These are phyloP conservation scores for Miniopterus natalensis DNA, from an alignment of 2,113 vertebrate species.

Conservation along the genomic window DNA sequence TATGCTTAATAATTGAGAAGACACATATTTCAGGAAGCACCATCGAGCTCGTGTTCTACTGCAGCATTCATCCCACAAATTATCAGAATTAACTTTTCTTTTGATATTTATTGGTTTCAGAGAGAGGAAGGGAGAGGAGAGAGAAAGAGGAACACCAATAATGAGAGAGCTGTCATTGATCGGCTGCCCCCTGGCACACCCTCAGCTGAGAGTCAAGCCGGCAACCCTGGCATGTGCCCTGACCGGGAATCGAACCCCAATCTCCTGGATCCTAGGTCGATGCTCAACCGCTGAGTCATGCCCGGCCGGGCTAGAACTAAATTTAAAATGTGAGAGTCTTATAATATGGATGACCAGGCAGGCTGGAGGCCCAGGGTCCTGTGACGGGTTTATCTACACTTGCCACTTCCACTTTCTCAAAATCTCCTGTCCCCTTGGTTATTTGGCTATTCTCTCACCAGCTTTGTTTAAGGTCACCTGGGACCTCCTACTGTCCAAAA, in stretches of 20 bases:
- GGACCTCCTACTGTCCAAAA: neutral
- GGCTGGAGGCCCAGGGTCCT: neutral
- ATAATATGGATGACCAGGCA: neutral
- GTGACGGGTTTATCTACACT: neutral
- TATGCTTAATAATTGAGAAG: neutral
- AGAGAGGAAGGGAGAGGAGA: no score
- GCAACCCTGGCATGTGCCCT: no score
- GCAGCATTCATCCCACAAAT: neutral
- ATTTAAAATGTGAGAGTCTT: slow-evolving; percentile 56
- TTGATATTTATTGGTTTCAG: no score
- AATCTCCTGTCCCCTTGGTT: neutral
- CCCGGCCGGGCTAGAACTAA: neutral
- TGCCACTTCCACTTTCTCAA: neutral
- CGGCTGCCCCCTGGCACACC: no score
- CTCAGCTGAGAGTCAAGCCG: no score
- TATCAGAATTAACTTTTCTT: neutral
- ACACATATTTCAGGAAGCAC: neutral
- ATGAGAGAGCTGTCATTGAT: no score
- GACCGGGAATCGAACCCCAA: no score
- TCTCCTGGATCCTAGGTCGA: no score
- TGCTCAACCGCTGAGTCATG: no score
- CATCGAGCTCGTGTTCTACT: neutral
- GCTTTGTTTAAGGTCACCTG: neutral
- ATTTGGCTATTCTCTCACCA: neutral
- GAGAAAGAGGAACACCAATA: no score